These are phyloP conservation scores for Rhinophrynus dorsalis DNA, from an alignment of 2,797 vertebrate genomes.

Conservation along the genomic window DNA sequence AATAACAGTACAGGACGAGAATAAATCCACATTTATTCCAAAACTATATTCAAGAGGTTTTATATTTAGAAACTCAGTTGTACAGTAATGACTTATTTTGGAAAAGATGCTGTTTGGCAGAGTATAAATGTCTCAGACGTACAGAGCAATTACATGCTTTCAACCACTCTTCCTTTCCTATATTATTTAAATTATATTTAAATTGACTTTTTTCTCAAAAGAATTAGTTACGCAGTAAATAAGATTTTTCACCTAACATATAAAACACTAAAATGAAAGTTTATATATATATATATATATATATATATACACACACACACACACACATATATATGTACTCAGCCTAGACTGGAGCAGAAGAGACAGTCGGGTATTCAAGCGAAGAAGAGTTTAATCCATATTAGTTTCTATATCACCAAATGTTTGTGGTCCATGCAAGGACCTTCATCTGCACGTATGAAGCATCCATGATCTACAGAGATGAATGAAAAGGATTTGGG, in stretches of 20 bases:
- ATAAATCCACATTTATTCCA: conserved; percentile 22
- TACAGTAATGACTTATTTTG: conserved; percentile 33
- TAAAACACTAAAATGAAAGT: neutral
- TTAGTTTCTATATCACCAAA: no score
- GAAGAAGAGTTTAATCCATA: no score
- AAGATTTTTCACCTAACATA: neutral
- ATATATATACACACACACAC: no score
- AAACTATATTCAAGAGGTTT: conserved; percentile 17
- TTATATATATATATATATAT: no score
- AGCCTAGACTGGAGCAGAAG: no score
- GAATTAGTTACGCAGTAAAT: neutral
- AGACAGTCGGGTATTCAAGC: no score
- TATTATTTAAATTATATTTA: conserved; percentile 43
- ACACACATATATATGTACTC: no score
- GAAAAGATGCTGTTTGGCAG: conserved; percentile 33
- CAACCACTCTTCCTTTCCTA: conserved; percentile 3
- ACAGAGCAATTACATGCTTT: conserved; percentile 37
- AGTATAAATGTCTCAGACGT: conserved; percentile 26
- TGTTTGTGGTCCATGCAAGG: no score
- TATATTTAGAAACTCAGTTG: conserved; percentile 49
- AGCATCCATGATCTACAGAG: no score
- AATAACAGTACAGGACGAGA: conserved; percentile 5
- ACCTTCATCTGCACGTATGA: no score
- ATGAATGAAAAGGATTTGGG: no score
- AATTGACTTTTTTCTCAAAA: conserved; percentile 1